These are phyloP conservation scores for Diachrysia chrysitis DNA, from an alignment of 2,888 invertebrate species.

Conservation along the genomic window DNA sequence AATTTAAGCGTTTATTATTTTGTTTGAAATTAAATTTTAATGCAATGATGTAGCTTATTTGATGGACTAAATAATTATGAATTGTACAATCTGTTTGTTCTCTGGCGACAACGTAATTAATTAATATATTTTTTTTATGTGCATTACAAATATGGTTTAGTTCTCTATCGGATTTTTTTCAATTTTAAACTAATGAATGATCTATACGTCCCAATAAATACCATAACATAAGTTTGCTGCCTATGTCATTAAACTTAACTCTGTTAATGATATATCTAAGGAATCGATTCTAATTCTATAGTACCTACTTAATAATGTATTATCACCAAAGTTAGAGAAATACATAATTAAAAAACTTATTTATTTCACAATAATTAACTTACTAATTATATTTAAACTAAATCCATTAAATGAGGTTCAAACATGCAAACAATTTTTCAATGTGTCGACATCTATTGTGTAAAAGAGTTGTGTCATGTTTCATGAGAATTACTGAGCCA, in stretches of 20 bases:
- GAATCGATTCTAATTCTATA: not conserved
- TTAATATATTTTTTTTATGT: too few species aligned
- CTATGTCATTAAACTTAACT: too few species aligned
- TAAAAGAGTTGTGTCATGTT: conserved; percentile 26
- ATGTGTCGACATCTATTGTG: conserved; percentile 39
- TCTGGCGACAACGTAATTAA: not conserved
- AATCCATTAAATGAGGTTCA: not conserved
- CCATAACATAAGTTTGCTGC: too few species aligned
- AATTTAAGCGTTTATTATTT: not conserved
- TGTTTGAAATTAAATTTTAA: not conserved
- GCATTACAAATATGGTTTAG: too few species aligned
- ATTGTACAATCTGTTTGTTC: too few species aligned
- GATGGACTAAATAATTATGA: not conserved
- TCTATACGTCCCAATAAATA: too few species aligned
- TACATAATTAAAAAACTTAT: not conserved
- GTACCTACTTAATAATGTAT: too few species aligned
- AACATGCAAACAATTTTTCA: conserved; percentile 20
- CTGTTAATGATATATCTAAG: not conserved
- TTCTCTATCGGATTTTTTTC: too few species aligned
- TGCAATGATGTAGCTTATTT: not conserved
- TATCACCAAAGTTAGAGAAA: too few species aligned
- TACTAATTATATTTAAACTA: not conserved
- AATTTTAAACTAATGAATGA: too few species aligned
- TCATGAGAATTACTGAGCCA: conserved; percentile 26
- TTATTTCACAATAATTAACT: not conserved